These are phyloP conservation scores for Caloenas nicobarica DNA, from an alignment of 2,113 vertebrate species.

Conservation along the genomic window DNA sequence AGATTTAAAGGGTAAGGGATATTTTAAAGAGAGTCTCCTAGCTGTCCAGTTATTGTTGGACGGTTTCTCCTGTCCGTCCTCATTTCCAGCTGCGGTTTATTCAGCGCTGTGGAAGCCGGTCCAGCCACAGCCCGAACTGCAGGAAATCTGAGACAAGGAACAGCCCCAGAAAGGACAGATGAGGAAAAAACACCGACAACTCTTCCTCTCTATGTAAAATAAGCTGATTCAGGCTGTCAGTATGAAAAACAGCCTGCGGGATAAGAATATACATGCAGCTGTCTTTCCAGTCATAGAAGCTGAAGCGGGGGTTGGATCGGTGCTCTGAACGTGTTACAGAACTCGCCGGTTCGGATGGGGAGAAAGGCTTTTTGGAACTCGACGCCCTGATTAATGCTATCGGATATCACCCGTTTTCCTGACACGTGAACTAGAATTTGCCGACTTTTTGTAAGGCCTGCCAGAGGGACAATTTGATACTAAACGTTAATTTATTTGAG, in stretches of 20 bases:
- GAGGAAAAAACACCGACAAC: slow-evolving; percentile 57
- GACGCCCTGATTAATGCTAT: background rate
- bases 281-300: slow-evolving; percentile 34
- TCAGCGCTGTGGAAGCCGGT: slow-evolving; percentile 11
- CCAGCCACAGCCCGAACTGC: slow-evolving; percentile 37
- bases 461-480: background rate
- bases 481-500: background rate
- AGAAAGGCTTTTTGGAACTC: background rate
- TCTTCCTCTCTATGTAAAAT: slow-evolving; percentile 56
- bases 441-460: background rate
- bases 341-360: background rate
- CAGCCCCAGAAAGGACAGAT: slow-evolving; percentile 41
- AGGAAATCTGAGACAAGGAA: slow-evolving; percentile 70
- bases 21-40: background rate
- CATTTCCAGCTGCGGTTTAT: slow-evolving; percentile 14
- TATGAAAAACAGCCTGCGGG: slow-evolving; percentile 56
- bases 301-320: background rate
- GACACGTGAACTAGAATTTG: background rate
- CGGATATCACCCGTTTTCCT: background rate
- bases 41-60: background rate
- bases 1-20: background rate
- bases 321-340: background rate
- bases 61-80: background rate
- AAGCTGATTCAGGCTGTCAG: slow-evolving; percentile 68
- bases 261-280: slow-evolving; percentile 62